These are phyloP conservation scores for Apotomis betuletana DNA, from an alignment of 2,888 invertebrate genomes.

Conservation along the genomic window DNA sequence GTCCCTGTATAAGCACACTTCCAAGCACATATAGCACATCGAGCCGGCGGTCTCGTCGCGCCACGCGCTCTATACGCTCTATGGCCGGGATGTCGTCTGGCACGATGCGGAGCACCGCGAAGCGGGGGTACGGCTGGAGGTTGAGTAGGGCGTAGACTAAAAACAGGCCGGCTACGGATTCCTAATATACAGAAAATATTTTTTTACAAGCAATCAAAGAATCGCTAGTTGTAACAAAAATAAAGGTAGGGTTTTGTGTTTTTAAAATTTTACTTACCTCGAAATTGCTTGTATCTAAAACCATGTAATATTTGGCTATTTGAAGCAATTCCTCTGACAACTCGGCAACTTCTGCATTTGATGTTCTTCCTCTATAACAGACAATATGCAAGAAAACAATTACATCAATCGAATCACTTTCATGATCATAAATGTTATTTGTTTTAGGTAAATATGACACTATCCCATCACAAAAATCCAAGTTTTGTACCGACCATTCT, in stretches of 20 bases:
- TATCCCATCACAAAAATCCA: too few relatives aligned
- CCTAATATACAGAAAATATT: slow-evolving; percentile 51
- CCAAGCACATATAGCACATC: slow-evolving; percentile 71
- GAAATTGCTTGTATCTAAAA: slow-evolving; percentile 61
- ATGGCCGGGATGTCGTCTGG: slow-evolving; percentile 63
- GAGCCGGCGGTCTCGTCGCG: slow-evolving; percentile 55
- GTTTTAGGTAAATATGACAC: too few relatives aligned
- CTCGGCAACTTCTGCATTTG: slow-evolving; percentile 69
- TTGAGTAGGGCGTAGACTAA: slow-evolving; percentile 66
- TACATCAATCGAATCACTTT: too few relatives aligned
- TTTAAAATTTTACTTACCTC: slow-evolving; percentile 56
- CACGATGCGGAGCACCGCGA: slow-evolving; percentile 60
- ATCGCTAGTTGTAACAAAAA: too few relatives aligned
- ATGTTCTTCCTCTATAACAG: slow-evolving; percentile 55
- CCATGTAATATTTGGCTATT: slow-evolving; percentile 68
- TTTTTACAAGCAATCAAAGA: not conserved
- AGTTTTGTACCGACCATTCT: too few relatives aligned
- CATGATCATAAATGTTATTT: too few relatives aligned
- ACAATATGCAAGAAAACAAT: too few relatives aligned
- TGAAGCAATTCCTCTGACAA: slow-evolving; percentile 68
- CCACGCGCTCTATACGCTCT: slow-evolving; percentile 57
- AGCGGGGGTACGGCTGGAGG: slow-evolving; percentile 64
- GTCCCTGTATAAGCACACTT: slow-evolving; percentile 58
- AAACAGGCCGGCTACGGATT: slow-evolving; percentile 68
- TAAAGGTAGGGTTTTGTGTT: too few relatives aligned